Conservation (phyloP, 1,140 invertebrate genomes). For the Papilio polyxenes region DNA sequence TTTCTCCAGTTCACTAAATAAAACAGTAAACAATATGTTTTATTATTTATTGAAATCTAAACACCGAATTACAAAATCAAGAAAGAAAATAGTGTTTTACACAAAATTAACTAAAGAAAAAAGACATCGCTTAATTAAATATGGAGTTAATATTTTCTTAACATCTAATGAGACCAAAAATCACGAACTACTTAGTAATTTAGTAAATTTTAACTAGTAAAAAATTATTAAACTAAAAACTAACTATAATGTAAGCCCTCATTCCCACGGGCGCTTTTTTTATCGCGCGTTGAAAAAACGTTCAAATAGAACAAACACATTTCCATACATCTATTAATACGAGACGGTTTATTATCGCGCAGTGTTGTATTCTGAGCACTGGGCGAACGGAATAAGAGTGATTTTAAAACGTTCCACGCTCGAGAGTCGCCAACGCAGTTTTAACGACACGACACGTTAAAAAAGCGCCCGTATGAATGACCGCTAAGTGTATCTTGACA, state of each 20-base stretch:
- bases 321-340: no score
- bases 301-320: no score
- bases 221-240: neutral
- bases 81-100: neutral
- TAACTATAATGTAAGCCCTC: neutral
- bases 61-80: neutral
- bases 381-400: no score
- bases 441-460: no score
- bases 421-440: no score
- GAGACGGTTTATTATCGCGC: no score
- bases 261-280: no score
- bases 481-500: no score
- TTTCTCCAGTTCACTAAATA: neutral
- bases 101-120: neutral
- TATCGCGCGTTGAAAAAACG: no score
- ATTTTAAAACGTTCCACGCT: no score
- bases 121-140: neutral
- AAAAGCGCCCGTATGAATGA: no score
- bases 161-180: neutral
- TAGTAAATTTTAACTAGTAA: neutral
- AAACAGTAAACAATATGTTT: neutral
- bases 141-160: neutral
- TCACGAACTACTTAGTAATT: neutral
- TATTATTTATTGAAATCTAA: neutral
- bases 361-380: no score